Conservation (phyloP, 2,113 vertebrate genomes). For the Pedionomus torquatus region DNA sequence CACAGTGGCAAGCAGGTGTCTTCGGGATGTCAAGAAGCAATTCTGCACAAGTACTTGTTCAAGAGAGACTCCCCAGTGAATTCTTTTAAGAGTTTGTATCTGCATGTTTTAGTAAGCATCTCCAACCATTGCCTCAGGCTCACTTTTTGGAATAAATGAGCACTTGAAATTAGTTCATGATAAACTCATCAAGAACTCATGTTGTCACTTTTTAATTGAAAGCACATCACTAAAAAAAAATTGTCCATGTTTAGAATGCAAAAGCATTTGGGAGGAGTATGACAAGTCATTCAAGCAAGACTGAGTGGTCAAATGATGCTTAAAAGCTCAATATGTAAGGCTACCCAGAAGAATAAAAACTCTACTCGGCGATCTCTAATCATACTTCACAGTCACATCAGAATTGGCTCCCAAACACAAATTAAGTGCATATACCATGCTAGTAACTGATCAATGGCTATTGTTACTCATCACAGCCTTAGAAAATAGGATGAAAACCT, state of each 20-base stretch:
- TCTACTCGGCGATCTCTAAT: background rate
- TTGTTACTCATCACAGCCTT: background rate
- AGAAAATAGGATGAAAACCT: background rate
- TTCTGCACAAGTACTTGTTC: background rate
- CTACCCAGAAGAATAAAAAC: background rate
- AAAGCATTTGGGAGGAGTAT: background rate
- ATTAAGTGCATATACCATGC: background rate
- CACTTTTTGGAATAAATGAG: background rate
- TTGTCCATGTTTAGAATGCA: background rate
- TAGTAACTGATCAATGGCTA: background rate
- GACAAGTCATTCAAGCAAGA: background rate
- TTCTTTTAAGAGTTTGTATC: background rate
- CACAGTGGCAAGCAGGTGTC: background rate
- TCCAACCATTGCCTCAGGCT: background rate
- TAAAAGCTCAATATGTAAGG: background rate
- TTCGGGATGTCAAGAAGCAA: background rate
- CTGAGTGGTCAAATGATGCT: background rate
- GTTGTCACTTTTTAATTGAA: constrained; percentile 34
- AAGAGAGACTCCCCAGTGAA: background rate
- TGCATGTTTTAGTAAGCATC: background rate
- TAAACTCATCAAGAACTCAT: background rate
- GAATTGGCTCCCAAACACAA: background rate
- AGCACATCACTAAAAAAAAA: background rate
- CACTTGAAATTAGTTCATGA: background rate
- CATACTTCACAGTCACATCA: background rate